These are phyloP conservation scores for Melanogrammus aeglefinus DNA, from an alignment of 2,797 vertebrate species.

Conservation along the genomic window DNA sequence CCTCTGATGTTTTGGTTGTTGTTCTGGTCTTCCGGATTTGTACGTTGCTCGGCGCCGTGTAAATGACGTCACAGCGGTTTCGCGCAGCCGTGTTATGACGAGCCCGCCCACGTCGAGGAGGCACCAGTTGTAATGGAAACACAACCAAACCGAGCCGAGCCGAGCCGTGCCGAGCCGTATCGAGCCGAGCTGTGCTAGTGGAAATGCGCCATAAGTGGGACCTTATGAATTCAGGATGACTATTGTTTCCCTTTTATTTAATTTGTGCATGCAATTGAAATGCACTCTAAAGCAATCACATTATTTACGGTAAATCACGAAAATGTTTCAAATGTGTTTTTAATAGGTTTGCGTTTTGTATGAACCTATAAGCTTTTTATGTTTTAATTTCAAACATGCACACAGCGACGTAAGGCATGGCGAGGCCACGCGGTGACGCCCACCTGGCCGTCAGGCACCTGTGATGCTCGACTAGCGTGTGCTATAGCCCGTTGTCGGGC, in stretches of 20 bases:
- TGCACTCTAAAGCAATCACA: background rate
- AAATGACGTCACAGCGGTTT: too few relatives aligned
- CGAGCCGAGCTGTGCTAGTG: too few relatives aligned
- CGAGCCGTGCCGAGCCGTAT: too few relatives aligned
- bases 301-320: background rate
- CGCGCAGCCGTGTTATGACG: too few relatives aligned
- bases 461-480: background rate
- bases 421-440: background rate
- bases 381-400: background rate
- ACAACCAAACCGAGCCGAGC: too few relatives aligned
- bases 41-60: too few relatives aligned
- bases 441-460: background rate
- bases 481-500: background rate
- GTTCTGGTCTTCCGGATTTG: too few relatives aligned
- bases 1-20: too few relatives aligned
- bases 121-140: too few relatives aligned
- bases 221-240: background rate
- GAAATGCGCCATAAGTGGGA: too few relatives aligned
- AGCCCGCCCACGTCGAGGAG: too few relatives aligned
- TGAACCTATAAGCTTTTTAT: background rate
- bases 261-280: background rate
- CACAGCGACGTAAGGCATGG: background rate
- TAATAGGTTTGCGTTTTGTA: background rate
- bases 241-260: background rate
- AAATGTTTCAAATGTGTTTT: background rate